Base-by-base conservation (phyloP, 2,113 vertebrate species). In the Epinephelus fuscoguttatus region DNA sequence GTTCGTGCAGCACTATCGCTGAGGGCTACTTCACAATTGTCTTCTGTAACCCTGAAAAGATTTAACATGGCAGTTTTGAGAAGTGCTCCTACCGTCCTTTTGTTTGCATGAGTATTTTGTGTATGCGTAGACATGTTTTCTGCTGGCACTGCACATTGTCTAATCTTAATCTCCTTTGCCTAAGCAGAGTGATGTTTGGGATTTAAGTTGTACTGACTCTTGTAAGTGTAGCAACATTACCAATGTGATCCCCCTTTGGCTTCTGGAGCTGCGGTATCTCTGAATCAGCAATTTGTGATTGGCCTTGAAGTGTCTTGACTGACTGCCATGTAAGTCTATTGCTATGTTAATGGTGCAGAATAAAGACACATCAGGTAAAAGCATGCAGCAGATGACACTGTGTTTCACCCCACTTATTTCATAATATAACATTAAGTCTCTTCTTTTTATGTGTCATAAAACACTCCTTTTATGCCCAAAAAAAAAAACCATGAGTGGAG, bases 151-250 rank as follows among this genome's bases (percentile, higher is more conserved):
- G 37, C 75, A 87, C 30, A 15, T 57, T 55, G 25, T 82, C 47
- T 80, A 56, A 73, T 84, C 75, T 60, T 56, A 25, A 66, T 75
- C 77, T 75, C 50, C 64, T 79, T 49, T 61, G 62, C 56, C 19
- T 50, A 17, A 83, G 74, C 56, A 49, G 25, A 67, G 25, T 71
- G 53, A 72, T 81, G 60, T 70, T 81, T 45, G 42, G 75, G 71
- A 63, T 76, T 70, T 64, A 49, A 57, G 15, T 45, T 33, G 64
- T 33, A 49, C 11, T 13, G 56, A 50, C 17, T 80, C 55, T 45
- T 68, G 59, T 62, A 67, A 72, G 73, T 23, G 45, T 13, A 13
- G 9, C 27, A 52, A 61, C 21, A 52, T 75, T 64, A 57, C 7
- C 74, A 45, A 4, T 8, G 70, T 30, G 74, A 50, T 83, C 19